Base-by-base conservation (phyloP, 1,140 invertebrate species). In the Gonatopus flavifemur region DNA sequence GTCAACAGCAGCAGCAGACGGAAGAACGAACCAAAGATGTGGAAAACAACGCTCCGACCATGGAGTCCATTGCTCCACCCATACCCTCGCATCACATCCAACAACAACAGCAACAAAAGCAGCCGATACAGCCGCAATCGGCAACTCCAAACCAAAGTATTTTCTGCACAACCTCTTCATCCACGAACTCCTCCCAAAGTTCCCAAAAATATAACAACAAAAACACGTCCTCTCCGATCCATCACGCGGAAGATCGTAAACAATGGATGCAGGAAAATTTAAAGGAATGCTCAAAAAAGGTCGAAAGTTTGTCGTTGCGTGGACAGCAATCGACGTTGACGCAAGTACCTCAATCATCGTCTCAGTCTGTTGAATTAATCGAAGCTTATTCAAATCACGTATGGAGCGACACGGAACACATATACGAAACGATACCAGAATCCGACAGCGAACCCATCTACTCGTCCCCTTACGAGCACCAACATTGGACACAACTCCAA, bases 361-460 rank as follows among this genome's bases (percentile, higher is more conserved):
- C 36, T 7, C 33, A 33, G 0, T 35, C 66, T 0, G 65, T 71
- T 9, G 72, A 68, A 12, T 46, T 75, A 7, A 53, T 66, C 2
- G 71, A 73, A 5, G 64, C 71, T 7, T 73, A 74, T 12, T 65
- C 67, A 15, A 72, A 58, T 30, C 67, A 70, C 18, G 62, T 72
- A 0, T 75, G 71, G 67, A 77, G 70, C 54, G 80, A 81, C 44
- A 79, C 77, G 12, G 85, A 87, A 53, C 85, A 86, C 62, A 86
- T 87, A 50, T 87, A 87, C 56, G 85, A 87, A 64, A 86, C 85
- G 0, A 87, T 86, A 50, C 84, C 84, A 1, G 85, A 86, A 56
- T 81, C 83, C 13, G 81, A 82, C 4, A 84, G 83, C 65, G 85
- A 86, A 47, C 84, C 83, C 0, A 80, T 86, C 19, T 87, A 86